Percentiles rank a stretch among this genome's conserved stretches.
These are phyloP conservation scores for Anastatus disparis DNA, from an alignment of 1,140 invertebrate genomes.

Conservation along the genomic window DNA sequence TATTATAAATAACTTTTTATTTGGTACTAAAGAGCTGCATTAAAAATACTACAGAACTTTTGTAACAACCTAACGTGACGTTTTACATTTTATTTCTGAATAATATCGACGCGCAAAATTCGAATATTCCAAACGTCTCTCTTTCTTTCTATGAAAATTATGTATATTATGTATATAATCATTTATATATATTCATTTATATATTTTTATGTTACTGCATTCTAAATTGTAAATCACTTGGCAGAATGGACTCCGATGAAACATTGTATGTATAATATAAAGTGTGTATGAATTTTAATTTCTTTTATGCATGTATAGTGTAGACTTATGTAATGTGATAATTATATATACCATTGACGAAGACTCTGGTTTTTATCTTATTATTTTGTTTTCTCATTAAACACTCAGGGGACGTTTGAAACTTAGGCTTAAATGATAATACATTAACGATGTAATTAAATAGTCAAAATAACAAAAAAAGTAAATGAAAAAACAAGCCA, in stretches of 20 bases:
- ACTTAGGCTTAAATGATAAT: slow-evolving; percentile 30
- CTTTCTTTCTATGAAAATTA: slow-evolving; percentile 41
- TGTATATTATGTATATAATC: slow-evolving; percentile 16
- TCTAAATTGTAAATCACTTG: slow-evolving; percentile 45
- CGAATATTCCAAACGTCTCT: slow-evolving; percentile 34
- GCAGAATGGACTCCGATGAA: slow-evolving; percentile 45
- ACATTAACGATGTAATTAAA: slow-evolving; percentile 35
- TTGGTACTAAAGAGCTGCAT: slow-evolving; percentile 14
- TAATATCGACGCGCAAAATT: slow-evolving; percentile 31
- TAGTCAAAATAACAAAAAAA: slow-evolving; percentile 40
- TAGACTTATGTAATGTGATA: too few species aligned
- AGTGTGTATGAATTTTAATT: too few species aligned
- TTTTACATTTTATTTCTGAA: not conserved
- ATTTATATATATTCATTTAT: slow-evolving; percentile 28
- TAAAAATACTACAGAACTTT: slow-evolving; percentile 36
- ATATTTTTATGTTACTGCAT: slow-evolving; percentile 29
- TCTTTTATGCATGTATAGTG: too few species aligned
- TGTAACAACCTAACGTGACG: slow-evolving; percentile 25
- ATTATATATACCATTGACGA: slow-evolving; percentile 37
- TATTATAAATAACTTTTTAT: slow-evolving; percentile 21
- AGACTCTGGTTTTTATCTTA: slow-evolving; percentile 29
- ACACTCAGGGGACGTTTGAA: slow-evolving; percentile 22
- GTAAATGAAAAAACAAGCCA: slow-evolving; percentile 36
- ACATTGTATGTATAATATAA: slow-evolving; percentile 22
- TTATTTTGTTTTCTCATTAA: slow-evolving; percentile 41